Base-by-base conservation (phyloP, 2,888 invertebrate species). In the Drosophila anceps region DNA sequence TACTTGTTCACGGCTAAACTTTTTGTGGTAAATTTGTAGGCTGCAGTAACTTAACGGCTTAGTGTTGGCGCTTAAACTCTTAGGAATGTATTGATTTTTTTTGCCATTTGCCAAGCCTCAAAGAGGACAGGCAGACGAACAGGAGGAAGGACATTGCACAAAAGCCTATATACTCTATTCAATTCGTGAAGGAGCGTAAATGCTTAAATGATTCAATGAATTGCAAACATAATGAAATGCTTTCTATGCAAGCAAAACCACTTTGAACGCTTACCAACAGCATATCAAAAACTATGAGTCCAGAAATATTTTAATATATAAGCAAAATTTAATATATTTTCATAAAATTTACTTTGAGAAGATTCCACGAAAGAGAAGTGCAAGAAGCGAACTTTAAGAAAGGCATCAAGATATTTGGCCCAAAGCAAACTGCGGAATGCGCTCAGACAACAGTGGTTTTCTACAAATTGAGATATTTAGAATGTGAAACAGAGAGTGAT, bases 351-450 rank as follows among this genome's bases (percentile, higher is more conserved):
- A 10, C 51, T 13, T 13, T 20, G 4, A 33, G 51, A 44, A 51
- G 6, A 41, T 12, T 33, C n/a, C 20, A 3, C 29, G 1, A 13
- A 29, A 7, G 10, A 12, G 9, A 20, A 63, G 6, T 6, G 35
- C 29, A 6, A n/a, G 2, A 43, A 37, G 35, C 43, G 35, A 20
- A 20, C 51, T 39, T 53, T 31, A 51, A 37, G 37, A 8, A 35
- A n/a, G 37, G 41, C 29, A 24, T 20, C 18, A 29, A 31, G 27
- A 37, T 35, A 55, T 61, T 18, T 37, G 44, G 48, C 35, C n/a
- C 39, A 41, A 53, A 63, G 63, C 79, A n/a, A 39, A 33, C 27
- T 15, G 46, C 41, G 66, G 63, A 63, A 74, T 74, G 57, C 48
- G 51, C 48, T 50, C 48, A 57, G 73, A 57, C 74, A 69, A 53